Evolutionary conservation across 64 coral and sea anemone genomes (phyloP), one percentile per base, ranked within the genome.

Genomic region (Actinia equina): DNA sequence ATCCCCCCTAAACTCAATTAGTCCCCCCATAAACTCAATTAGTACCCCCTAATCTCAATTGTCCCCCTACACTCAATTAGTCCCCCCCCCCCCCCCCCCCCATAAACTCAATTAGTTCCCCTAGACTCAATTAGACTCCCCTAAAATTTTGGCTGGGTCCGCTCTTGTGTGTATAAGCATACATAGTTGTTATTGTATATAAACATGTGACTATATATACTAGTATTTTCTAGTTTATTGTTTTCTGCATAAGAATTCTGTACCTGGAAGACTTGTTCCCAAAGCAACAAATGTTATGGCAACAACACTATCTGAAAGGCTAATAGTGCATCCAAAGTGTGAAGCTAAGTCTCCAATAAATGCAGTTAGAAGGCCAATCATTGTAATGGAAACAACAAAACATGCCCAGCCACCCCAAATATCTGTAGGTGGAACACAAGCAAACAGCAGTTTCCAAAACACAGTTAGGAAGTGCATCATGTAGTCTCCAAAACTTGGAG

Each of bases 201-300:
- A 37, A 37, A 37, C 30, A 37, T 37, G 30, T 0, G 30, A 37
- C 30, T 37, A 37, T 37, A 37, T n/a, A n/a, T 37, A 37, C 30
- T 37, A 37, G 30, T 37, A 37, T 37, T 37, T 37, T 37, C 30
- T 37, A 37, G 30, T 37, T 37, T 37, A 0, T 19, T 65, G 20
- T 65, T 65, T 65, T 65, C 62, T 65, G 55, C 15, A 65, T 65
- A n/a, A 9, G n/a, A 14, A 74, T 65, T 19, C 7, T 62, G 17
- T 89, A 99, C 97, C 97, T 93, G 97, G 97, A 27, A 99, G 89
- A 90, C 97, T 99, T 85, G 97, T 99, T 89, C 97, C 97, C 89
- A 99, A 87, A 3, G 97, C 97, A 43, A 99, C 97, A 95, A 99
- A 99, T 41, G 97, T 95, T 41, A 99, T 99, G 43, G 97, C 97